Evolutionary conservation across 2,113 vertebrate genomes (phyloP).

Genomic region (Leptocoma aspasia): DNA sequence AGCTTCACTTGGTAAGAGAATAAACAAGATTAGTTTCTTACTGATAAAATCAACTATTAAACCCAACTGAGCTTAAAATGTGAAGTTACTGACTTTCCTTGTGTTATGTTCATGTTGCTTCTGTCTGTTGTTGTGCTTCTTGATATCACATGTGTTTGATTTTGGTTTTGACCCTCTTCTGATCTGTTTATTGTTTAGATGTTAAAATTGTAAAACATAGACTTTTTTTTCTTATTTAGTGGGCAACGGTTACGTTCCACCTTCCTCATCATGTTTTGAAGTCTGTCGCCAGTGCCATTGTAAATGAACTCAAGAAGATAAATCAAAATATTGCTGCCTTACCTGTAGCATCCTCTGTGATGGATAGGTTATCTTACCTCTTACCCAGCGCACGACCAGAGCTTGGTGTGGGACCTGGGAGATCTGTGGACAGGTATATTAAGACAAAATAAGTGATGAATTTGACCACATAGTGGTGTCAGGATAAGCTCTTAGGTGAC

Average conservation of each 20-base stretch:
- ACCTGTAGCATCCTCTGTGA: constrained; percentile 97
- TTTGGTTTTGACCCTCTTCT: neutral
- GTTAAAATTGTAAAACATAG: neutral
- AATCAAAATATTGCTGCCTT: constrained; percentile 99
- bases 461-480: neutral
- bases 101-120: accelerated
- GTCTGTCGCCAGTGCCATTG: constrained; percentile 91
- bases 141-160: neutral
- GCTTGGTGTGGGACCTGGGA: constrained; percentile 94
- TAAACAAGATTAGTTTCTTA: neutral
- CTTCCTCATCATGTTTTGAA: constrained; percentile 97
- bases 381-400: constrained; percentile 94
- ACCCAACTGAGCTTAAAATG: neutral
- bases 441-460: neutral
- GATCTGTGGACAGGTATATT: constrained; percentile 93
- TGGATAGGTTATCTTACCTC: constrained; percentile 99
- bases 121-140: neutral
- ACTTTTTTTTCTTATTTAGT: constrained; percentile 72
- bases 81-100: neutral
- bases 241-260: constrained; percentile 97
- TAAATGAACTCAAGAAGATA: constrained; percentile 98
- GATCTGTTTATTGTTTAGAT: neutral
- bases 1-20: neutral
- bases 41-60: neutral
- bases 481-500: neutral